Evolutionary conservation across 2,797 vertebrate genomes (phyloP).

Genomic region (Girardinus metallicus): DNA sequence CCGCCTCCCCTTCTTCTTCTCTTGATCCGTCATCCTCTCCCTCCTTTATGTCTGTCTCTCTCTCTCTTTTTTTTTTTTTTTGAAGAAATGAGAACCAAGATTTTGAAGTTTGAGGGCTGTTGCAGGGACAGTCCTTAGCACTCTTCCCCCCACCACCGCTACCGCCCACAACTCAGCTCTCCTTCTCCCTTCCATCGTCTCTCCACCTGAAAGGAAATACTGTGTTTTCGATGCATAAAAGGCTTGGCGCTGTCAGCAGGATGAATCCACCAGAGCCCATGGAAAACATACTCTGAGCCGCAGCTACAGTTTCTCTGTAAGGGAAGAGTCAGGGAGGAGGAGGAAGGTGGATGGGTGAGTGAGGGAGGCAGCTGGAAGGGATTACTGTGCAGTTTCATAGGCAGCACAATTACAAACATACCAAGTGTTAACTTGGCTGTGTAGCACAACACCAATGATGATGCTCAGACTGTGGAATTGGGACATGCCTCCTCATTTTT

Average conservation of each 20-base stretch:
- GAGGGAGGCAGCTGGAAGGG: constrained; percentile 79
- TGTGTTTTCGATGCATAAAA: constrained; percentile 78
- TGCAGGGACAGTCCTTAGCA: constrained; percentile 43
- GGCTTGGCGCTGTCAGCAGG: constrained; percentile 76
- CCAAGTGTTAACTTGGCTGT: constrained; percentile 72
- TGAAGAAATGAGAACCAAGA: constrained; percentile 63
- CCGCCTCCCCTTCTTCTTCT: constrained; percentile 44
- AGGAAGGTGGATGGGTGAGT: constrained; percentile 64
- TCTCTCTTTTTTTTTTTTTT: constrained; percentile 39
- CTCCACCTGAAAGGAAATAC: constrained; percentile 78
- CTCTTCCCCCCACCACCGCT: constrained; percentile 5
- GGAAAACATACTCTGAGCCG: constrained; percentile 66
- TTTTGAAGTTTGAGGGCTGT: constrained; percentile 65
- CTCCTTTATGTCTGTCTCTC: constrained; percentile 62
- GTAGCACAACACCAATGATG: constrained; percentile 63
- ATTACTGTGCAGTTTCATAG: constrained; percentile 77
- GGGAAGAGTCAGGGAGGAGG: constrained; percentile 47
- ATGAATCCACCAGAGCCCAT: constrained; percentile 72
- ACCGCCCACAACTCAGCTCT: constrained; percentile 42
- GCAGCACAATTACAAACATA: constrained; percentile 77
- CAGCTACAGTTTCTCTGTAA: constrained; percentile 76
- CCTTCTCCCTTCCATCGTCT: constrained; percentile 67
- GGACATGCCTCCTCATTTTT: constrained; percentile 37
- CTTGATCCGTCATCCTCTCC: constrained; percentile 59
- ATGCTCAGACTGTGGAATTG: constrained; percentile 55